Evolutionary conservation across 1,140 invertebrate genomes (phyloP), one percentile per base, ranked within the genome.

Genomic region (Drosophila funebris): DNA sequence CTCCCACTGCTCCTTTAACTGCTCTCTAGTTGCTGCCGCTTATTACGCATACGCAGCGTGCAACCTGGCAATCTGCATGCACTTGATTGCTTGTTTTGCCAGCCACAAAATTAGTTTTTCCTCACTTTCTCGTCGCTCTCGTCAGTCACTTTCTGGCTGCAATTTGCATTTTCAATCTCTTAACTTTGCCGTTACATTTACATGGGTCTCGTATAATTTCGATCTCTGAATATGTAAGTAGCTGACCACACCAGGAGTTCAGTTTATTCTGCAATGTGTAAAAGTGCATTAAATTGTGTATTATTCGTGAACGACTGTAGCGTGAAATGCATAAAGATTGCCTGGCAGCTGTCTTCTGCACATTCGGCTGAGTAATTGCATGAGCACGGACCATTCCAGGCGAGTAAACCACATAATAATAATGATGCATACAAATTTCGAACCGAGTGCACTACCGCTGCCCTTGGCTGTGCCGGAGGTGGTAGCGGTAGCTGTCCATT

Each of bases 151-250:
- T n/a, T 20, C 43, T 46, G 44, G 4, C 24, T 69, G 56, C 68
- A 61, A 78, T 87, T 88, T 83, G 83, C 84, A 88, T 87, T 87
- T 88, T 88, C 83, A 88, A 87, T 85, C 81, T 71, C 53, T 67
- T 69, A 78, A 87, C 73, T 87, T 85, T 77, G 64, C 46, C 31
- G 29, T 70, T 61, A 76, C 58, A 78, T 84, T 78, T 72, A 61
- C 80, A 83, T 83, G 14, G 22, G 13, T n/a, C 4, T 41, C 7
- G 6, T 41, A 14, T 48, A 14, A 31, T 13, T 33, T 57, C 41
- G 50, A 73, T 73, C 69, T 58, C 14, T 7, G 44, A 44, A 48
- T 14, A 56, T 62, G 20, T 67, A 79, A 36, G 24, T 5, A 2
- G 24, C 24, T 5, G 24, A 0, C 24, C 24, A 4, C 0, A 27